phyloP scores from a whole-genome alignment of 2,888 invertebrate species.

The Coleophora flavipennella region DNA sequence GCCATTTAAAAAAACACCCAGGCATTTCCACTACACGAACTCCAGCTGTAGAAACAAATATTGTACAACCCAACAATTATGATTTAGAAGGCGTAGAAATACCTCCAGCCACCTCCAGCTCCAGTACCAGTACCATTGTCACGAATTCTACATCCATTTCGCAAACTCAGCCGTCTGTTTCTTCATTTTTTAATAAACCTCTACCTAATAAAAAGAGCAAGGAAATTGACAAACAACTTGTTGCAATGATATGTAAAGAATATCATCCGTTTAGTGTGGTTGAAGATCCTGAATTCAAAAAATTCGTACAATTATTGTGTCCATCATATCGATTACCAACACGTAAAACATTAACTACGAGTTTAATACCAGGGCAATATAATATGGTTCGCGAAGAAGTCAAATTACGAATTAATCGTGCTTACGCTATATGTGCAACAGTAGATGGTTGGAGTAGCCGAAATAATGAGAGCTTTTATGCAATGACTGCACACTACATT shows the following conservation, averaged over 20 bases:
- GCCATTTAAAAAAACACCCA: neutral
- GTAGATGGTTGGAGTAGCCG: slow-evolving; percentile 17
- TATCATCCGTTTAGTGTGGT: slow-evolving; percentile 14
- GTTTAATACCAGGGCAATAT: slow-evolving; percentile 15
- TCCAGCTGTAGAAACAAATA: neutral
- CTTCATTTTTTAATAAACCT: no score
- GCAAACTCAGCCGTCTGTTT: neutral
- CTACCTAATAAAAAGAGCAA: neutral
- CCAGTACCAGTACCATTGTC: neutral
- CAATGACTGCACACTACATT: slow-evolving; percentile 15
- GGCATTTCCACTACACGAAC: neutral
- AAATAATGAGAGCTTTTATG: slow-evolving; percentile 11
- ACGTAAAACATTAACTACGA: slow-evolving; percentile 16
- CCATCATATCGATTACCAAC: slow-evolving; percentile 17
- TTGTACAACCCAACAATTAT: neutral
- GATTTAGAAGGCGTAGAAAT: neutral
- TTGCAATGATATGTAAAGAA: slow-evolving; percentile 13
- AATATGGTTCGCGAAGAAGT: slow-evolving; percentile 4
- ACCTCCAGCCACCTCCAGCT: neutral
- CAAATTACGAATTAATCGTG: slow-evolving; percentile 6
- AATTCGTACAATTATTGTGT: slow-evolving; percentile 12
- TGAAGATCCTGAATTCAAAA: slow-evolving; percentile 13
- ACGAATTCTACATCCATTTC: neutral
- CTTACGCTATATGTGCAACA: slow-evolving; percentile 16
- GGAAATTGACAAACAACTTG: neutral